phyloP scores from a whole-genome alignment of 2,888 invertebrate species.

The Tuberolachnus salignus region DNA sequence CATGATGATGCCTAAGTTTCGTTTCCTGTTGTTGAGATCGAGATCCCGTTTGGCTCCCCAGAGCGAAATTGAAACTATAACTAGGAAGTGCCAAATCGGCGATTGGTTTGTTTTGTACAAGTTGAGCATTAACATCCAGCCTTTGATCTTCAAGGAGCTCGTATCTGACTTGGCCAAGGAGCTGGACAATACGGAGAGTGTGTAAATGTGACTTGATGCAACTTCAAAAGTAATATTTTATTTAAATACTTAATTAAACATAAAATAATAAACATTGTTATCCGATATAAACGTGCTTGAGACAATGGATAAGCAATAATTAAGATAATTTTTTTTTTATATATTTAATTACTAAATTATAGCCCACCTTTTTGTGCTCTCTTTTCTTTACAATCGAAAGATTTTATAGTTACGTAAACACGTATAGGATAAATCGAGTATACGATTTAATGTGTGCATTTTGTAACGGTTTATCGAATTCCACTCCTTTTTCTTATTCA shows the following conservation, averaged over 20 bases:
- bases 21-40: conserved; percentile 80
- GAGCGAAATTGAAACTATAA: conserved; percentile 78
- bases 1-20: conserved; percentile 76
- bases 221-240: conserved; percentile 20
- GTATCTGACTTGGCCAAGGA: conserved; percentile 79
- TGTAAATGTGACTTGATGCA: conserved; percentile 57
- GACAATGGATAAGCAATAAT: conserved; percentile 51
- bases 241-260: conserved; percentile 38
- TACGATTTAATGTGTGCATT: no score
- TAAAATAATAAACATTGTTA: conserved; percentile 34
- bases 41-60: conserved; percentile 80
- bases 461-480: no score
- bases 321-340: conserved; percentile 48
- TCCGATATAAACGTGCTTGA: conserved; percentile 42
- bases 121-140: conserved; percentile 91
- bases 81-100: conserved; percentile 83
- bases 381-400: no score
- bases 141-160: conserved; percentile 85
- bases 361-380: no score
- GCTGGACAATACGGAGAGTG: conserved; percentile 66
- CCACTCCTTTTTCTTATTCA: no score
- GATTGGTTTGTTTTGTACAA: conserved; percentile 94
- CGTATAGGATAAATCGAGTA: no score
- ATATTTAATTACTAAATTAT: no score
- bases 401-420: no score